Base-by-base conservation (phyloP, 2,888 invertebrate genomes). In the Polyommatus icarus region DNA sequence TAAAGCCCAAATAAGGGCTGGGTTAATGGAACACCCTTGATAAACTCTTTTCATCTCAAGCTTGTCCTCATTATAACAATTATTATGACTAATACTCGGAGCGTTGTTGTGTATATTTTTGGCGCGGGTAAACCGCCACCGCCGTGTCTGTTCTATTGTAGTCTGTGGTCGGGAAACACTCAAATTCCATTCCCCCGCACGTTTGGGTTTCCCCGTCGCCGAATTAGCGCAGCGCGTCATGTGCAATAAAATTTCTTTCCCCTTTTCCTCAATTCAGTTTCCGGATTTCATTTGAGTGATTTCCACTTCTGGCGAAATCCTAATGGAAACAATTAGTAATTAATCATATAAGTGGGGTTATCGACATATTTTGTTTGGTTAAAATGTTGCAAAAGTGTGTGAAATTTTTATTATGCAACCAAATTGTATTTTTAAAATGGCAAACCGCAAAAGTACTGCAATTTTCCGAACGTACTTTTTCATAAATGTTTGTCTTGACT, bases 121-220 rank as follows among this genome's bases (percentile, higher is more conserved):
- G 61, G 20, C 3, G 2, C 20, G 12, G 10, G 0, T 61, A 8
- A 61, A n/a, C n/a, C n/a, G n/a, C n/a, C n/a, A n/a, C n/a, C n/a
- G n/a, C n/a, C 61, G 24, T 61, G 24, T 61, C 61, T 61, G 24
- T 24, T 61, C 61, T 61, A 61, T 67, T 32, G 2, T 67, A 15
- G 6, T 32, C 67, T 67, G 67, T 67, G 67, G 67, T 67, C 67
- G 67, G 67, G 67, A 67, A 67, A 67, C 67, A 67, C 67, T 67
- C 67, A 67, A 32, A 67, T 67, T 67, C 67, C 29, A 29, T 67
- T 32, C 67, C 29, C 24, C 67, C 15, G 29, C 29, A 67, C 67
- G 67, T 67, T 67, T 32, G 67, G 67, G 29, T 67, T 32, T 32
- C 67, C 67, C 29, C 67, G 67, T 67, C 67, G 29, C 67, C 67